Evolutionary conservation across 2,888 invertebrate genomes (phyloP), one percentile per base, ranked within the genome.

Genomic region (Mythimna vitellina): DNA sequence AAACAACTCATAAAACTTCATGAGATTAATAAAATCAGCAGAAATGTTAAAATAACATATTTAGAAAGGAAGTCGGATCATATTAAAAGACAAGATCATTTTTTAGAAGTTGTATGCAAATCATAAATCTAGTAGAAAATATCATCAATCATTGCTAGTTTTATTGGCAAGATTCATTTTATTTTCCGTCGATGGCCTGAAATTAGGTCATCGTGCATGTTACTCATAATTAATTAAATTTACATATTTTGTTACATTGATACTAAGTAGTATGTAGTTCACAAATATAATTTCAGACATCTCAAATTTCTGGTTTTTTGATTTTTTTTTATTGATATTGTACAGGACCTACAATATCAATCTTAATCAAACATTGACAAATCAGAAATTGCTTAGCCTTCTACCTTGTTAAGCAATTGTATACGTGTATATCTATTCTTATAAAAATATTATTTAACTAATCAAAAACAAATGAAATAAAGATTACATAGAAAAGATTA

Each of bases 1-100:
- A 42, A 73, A 64, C 29, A 32, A 53, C 61, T 53, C 60, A 57
- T 57, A 35, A 61, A 10, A 73, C 35, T 77, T 64, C 38, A 73
- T 60, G 67, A 73, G 35, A 62, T 57, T 65, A 17, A 57, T 64
- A 68, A 68, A 65, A 57, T 0, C 4, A 22, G 20, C 38, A 54
- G 20, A 56, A 69, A 63, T 25, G 57, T 53, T 61, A 65, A 38
- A 70, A 69, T 54, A 63, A 63, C 54, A 63, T 73, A 73, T 78
- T 70, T 63, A 56, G 74, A 78, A 54, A 73, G 73, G 78, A 78
- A 69, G 62, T 73, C 38, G 17, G 56, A 64, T 68, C 56, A 62
- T 42, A 54, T 62, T 65, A 51, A 46, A 58, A 63, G 14, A 51
- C 17, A 66, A 38, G 42, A 56, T 67, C 0, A 10, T 70, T 58